phyloP scores from a whole-genome alignment of 2,113 vertebrate species.

The Cottus gobio region DNA sequence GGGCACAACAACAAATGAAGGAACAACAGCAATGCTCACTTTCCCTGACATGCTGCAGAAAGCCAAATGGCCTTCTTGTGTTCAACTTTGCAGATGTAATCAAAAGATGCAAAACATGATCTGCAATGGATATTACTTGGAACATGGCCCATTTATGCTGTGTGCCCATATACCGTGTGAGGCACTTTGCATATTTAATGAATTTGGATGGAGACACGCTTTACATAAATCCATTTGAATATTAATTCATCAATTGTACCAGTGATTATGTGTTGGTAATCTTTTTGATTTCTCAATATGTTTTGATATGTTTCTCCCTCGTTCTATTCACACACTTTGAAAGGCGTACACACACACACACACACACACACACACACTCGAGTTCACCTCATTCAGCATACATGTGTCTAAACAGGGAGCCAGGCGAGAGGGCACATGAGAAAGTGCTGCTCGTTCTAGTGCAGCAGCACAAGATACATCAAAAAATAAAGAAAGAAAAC shows the following conservation, averaged over 20 bases:
- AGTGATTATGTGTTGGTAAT: slow-evolving; percentile 20
- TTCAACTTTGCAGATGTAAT: slow-evolving; percentile 46
- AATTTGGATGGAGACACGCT: slow-evolving; percentile 19
- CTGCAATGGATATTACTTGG: slow-evolving; percentile 38
- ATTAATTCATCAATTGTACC: slow-evolving; percentile 31
- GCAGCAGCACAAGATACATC: slow-evolving; percentile 61
- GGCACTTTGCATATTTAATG: slow-evolving; percentile 39
- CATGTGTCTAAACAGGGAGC: slow-evolving; percentile 43
- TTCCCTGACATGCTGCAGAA: slow-evolving; percentile 28
- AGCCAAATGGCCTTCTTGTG: slow-evolving; percentile 20
- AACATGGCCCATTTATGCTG: slow-evolving; percentile 14
- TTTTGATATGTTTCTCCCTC: slow-evolving; percentile 16
- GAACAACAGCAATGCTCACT: background rate
- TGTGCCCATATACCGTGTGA: slow-evolving; percentile 9
- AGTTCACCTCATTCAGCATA: slow-evolving; percentile 6
- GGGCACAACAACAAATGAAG: background rate
- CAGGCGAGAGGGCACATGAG: slow-evolving; percentile 37
- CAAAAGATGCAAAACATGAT: slow-evolving; percentile 48
- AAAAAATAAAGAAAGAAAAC: background rate
- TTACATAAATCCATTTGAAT: slow-evolving; percentile 34
- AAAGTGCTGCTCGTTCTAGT: slow-evolving; percentile 47
- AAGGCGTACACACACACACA: background rate
- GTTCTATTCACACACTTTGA: background rate
- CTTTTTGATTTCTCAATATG: slow-evolving; percentile 28
- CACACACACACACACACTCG: slow-evolving; percentile 21